phyloP scores from a whole-genome alignment of 2,797 vertebrate genomes.

The Cynodonichthys magdalenae region DNA sequence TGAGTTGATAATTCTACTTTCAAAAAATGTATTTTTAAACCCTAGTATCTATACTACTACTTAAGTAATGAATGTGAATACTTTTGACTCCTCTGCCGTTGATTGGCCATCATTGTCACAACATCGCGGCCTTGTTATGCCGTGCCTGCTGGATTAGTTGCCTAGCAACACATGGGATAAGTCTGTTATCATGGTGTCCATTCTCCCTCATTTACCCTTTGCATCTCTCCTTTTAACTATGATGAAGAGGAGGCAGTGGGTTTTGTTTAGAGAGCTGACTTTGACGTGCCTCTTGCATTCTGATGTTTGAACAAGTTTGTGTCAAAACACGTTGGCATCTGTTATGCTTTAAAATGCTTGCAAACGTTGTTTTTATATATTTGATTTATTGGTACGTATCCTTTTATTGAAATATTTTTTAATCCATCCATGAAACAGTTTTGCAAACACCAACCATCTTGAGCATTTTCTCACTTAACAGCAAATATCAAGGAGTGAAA shows the following conservation, averaged over 20 bases:
- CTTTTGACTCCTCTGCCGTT: constrained; percentile 40
- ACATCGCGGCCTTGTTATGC: constrained; percentile 35
- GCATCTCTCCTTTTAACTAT: constrained; percentile 45
- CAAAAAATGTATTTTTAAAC: no score
- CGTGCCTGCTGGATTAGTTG: constrained; percentile 70
- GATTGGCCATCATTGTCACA: constrained; percentile 64
- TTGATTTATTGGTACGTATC: not conserved
- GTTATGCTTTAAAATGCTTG: not conserved
- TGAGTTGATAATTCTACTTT: no score
- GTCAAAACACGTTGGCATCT: not conserved
- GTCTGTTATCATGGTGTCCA: constrained; percentile 69
- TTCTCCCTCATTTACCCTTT: constrained; percentile 53
- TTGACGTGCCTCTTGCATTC: not conserved
- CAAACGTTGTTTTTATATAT: not conserved
- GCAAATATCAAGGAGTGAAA: constrained; percentile 18
- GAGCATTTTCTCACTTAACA: constrained; percentile 24
- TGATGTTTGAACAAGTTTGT: not conserved
- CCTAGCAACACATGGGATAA: constrained; percentile 73
- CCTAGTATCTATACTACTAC: no score
- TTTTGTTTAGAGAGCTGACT: constrained; percentile 16
- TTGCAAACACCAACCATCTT: constrained; percentile 10
- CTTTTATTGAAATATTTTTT: not conserved
- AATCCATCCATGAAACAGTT: not conserved
- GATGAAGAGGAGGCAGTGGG: constrained; percentile 23
- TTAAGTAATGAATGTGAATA: no score